phyloP scores from a whole-genome alignment of 2,797 vertebrate genomes.

The Sphenopsis melanotis region DNA sequence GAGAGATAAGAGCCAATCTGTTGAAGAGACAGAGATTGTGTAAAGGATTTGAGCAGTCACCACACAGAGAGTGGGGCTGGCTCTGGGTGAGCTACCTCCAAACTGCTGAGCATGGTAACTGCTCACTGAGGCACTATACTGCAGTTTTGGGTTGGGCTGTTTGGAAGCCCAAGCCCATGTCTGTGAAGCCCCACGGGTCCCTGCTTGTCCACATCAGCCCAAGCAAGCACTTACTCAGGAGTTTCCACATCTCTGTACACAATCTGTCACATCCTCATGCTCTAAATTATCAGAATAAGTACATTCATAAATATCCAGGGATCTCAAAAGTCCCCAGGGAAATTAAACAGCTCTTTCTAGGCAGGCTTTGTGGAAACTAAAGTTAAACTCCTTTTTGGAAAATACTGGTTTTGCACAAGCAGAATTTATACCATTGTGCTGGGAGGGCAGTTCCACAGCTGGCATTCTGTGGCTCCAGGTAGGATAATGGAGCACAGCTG shows the following conservation, averaged over 20 bases:
- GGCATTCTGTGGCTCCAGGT: rapidly evolving
- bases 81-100: background rate
- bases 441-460: background rate
- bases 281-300: background rate
- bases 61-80: background rate
- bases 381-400: background rate
- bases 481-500: background rate
- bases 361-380: background rate
- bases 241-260: background rate
- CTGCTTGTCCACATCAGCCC: background rate
- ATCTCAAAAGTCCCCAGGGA: background rate
- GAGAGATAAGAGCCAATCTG: background rate
- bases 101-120: background rate
- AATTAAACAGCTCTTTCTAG: background rate
- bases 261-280: background rate
- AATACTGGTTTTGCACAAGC: background rate
- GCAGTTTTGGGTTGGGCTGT: background rate
- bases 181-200: rapidly evolving
- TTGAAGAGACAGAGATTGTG: background rate
- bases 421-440: background rate
- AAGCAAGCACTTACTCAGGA: background rate
- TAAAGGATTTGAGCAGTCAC: background rate
- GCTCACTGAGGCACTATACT: rapidly evolving
- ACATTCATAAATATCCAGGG: background rate
- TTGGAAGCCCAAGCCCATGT: rapidly evolving